Evolutionary conservation across 2,797 vertebrate genomes (phyloP), one percentile per base, ranked within the genome.

Genomic region (Crossoptilon crossoptilon): DNA sequence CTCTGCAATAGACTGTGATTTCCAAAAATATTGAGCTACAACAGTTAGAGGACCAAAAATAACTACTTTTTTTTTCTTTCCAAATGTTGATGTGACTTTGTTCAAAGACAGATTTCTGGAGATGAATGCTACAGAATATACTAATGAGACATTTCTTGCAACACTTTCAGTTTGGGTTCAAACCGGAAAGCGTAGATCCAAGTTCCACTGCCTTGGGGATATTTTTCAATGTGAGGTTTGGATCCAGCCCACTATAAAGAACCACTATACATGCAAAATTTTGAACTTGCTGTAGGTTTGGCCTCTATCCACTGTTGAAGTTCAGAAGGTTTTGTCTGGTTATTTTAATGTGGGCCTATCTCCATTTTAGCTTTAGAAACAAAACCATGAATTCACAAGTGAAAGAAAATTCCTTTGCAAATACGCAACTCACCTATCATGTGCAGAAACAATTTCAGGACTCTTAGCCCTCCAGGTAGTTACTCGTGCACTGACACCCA

Each of bases 71-170:
- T 92, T 69, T 89, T 64, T 55, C 39, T 94, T 81, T 71, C 23
- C 13, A 87, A 75, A 79, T 92, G 75, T 75, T 81, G 68, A 53
- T 46, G 6, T 89, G 76, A 44, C 66, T 91, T 96, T 94, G 81
- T 92, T 90, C 72, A 88, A 3, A 63, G 89, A 91, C 74, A 87
- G 87, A 67, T 93, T 96, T 96, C 76, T 94, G 93, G 90, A 94
- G 59, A 71, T 33, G 2, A 88, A 77, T 46, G 46, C 60, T 92
- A 68, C 53, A 71, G 48, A 55, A 72, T 69, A 79, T 93, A 82
- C 48, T 96, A 94, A 95, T 74, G 77, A 96, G 55, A 77, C 76
- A 90, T 95, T 92, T 90, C 93, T 93, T 94, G 93, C 90, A 95
- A 87, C 91, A 90, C 83, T 90, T 91, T 80, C 78, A 59, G 66